A percentile compares a stretch with the other conserved stretches of the same genome.
Evolutionary conservation across 2,888 invertebrate species (phyloP).

Genomic region (Amblyteles armatorius): DNA sequence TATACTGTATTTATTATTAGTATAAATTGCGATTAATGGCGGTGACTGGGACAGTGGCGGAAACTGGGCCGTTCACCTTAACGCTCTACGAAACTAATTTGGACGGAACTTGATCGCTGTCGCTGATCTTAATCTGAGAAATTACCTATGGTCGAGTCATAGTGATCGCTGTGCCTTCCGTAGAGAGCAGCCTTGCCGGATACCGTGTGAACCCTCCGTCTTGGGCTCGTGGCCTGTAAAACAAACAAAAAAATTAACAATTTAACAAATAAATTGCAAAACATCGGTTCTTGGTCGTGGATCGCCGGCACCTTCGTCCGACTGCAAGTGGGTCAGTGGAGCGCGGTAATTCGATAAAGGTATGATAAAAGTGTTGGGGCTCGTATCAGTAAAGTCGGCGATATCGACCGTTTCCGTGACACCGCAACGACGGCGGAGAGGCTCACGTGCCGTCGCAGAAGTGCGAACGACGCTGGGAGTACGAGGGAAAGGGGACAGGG

Average conservation of each 20-base stretch:
- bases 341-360: neutral
- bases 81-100: too few species aligned
- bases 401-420: constrained; percentile 6
- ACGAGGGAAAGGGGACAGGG: neutral
- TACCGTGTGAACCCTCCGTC: constrained; percentile 72
- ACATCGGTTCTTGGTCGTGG: neutral
- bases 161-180: constrained; percentile 79
- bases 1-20: too few species aligned
- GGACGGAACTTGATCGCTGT: too few species aligned
- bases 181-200: constrained; percentile 71
- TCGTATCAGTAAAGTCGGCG: constrained; percentile 1
- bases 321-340: constrained; percentile 23
- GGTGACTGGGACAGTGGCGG: too few species aligned
- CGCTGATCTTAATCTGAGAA: neutral
- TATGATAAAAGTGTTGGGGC: constrained; percentile 1
- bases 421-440: neutral
- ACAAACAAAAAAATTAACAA: constrained; percentile 39
- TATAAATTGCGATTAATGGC: too few species aligned
- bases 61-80: too few species aligned
- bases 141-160: constrained; percentile 79
- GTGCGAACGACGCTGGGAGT: neutral
- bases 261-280: neutral
- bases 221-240: constrained; percentile 73
- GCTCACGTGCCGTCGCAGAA: neutral
- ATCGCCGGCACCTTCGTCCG: neutral